Evolutionary conservation across 30 jellyfish, hydroid and myxozoan genomes (phyloP).

Genomic region (Aurelia aurita): DNA sequence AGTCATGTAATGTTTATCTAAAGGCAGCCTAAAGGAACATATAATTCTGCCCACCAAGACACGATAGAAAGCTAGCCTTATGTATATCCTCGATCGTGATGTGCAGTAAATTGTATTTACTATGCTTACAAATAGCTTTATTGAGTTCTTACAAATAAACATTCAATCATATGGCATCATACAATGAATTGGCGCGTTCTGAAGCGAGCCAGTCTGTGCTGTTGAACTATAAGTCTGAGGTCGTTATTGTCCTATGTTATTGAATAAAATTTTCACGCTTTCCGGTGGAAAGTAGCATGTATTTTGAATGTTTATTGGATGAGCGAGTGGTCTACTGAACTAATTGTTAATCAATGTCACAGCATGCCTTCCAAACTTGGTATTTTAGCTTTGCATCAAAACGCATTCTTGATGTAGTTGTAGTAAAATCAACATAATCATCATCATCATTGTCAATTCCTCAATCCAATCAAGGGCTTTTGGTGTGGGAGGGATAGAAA

Average conservation of each 20-base stretch:
- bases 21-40: background rate
- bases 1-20: background rate
- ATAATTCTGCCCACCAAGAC: background rate
- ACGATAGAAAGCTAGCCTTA: too few species aligned
- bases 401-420: background rate
- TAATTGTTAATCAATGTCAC: constrained; percentile 27
- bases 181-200: too few species aligned
- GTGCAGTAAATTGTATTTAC: too few species aligned
- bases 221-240: background rate
- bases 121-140: too few species aligned
- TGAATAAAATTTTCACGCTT: constrained; percentile 10
- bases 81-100: too few species aligned
- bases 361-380: constrained; percentile 6
- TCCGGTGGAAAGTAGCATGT: constrained; percentile 26
- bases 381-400: background rate
- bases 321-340: constrained; percentile 20
- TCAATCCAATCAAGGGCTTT: background rate
- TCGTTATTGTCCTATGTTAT: background rate
- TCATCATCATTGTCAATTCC: background rate
- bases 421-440: background rate
- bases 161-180: too few species aligned
- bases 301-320: constrained; percentile 4
- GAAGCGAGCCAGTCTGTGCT: too few species aligned
- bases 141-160: too few species aligned
- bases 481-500: too few species aligned